Evolutionary conservation across 2,888 invertebrate genomes (phyloP).

Genomic region (Pachymerium ferrugineum): DNA sequence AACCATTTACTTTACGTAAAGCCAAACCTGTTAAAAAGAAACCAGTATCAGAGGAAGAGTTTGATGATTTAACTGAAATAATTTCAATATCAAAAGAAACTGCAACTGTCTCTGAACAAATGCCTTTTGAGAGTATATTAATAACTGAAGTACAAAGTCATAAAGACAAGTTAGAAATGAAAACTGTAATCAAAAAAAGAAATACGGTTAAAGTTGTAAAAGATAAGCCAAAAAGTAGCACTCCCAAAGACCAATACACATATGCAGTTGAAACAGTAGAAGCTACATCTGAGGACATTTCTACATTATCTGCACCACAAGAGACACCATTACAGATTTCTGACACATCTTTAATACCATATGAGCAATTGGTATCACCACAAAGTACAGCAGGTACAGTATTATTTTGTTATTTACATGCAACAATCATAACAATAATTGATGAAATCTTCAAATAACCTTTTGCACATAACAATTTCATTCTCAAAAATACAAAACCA

Average conservation of each 20-base stretch:
- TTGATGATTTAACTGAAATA: background rate
- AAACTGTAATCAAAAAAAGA: background rate
- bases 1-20: too few relatives aligned
- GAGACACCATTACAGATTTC: background rate
- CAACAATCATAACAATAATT: background rate
- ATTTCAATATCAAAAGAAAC: background rate
- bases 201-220: background rate
- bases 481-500: too few relatives aligned
- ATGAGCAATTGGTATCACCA: background rate
- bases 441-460: background rate
- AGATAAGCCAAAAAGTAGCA: background rate
- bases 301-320: background rate
- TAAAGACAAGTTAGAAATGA: background rate
- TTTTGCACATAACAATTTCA: background rate
- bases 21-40: conserved; percentile 1
- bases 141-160: background rate
- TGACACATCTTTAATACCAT: background rate
- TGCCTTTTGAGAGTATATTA: background rate
- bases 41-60: background rate
- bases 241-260: background rate
- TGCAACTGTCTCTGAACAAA: background rate
- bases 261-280: background rate
- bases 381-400: background rate
- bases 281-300: background rate
- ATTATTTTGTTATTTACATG: background rate